These are phyloP conservation scores for Agonopterix heracliana DNA, from an alignment of 2,888 invertebrate species.

Conservation along the genomic window DNA sequence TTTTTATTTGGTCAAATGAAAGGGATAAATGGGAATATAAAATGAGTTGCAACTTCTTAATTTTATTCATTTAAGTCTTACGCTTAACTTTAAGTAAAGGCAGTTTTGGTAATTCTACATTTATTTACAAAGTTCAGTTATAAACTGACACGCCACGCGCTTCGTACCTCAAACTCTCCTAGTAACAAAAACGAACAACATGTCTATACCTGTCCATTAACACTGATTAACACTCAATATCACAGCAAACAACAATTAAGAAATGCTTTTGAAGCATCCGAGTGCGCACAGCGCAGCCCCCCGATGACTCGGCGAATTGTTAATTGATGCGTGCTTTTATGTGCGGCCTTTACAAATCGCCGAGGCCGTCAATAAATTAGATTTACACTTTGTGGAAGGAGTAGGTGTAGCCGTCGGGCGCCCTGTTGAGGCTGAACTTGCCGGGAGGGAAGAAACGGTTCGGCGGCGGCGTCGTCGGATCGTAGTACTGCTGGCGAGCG, in stretches of 20 bases:
- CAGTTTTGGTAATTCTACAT: conserved; percentile 36
- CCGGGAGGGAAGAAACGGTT: conserved; percentile 89
- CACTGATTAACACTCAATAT: conserved; percentile 68
- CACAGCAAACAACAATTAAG: conserved; percentile 74
- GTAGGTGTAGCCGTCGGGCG: conserved; percentile 92
- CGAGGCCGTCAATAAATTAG: conserved; percentile 45
- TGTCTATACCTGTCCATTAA: conserved; percentile 62
- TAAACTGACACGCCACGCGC: conserved; percentile 32
- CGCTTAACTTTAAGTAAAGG: too few relatives aligned
- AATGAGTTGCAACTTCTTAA: background rate
- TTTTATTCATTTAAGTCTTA: background rate
- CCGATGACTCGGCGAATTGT: conserved; percentile 62
- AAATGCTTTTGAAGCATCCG: conserved; percentile 61
- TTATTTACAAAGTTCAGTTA: conserved; percentile 66
- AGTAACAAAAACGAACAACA: conserved; percentile 54
- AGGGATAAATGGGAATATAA: conserved; percentile 10
- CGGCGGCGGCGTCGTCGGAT: conserved; percentile 80
- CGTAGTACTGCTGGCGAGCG: conserved; percentile 68
- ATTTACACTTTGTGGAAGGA: conserved; percentile 83
- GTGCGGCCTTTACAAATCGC: conserved; percentile 52
- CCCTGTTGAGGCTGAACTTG: conserved; percentile 89
- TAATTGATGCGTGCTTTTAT: conserved; percentile 64
- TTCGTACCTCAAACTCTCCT: conserved; percentile 36
- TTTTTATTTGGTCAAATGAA: background rate
- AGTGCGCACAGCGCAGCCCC: conserved; percentile 42